Base-by-base conservation (phyloP, 1,140 invertebrate genomes). In the Yoshiicerus persimilis region DNA sequence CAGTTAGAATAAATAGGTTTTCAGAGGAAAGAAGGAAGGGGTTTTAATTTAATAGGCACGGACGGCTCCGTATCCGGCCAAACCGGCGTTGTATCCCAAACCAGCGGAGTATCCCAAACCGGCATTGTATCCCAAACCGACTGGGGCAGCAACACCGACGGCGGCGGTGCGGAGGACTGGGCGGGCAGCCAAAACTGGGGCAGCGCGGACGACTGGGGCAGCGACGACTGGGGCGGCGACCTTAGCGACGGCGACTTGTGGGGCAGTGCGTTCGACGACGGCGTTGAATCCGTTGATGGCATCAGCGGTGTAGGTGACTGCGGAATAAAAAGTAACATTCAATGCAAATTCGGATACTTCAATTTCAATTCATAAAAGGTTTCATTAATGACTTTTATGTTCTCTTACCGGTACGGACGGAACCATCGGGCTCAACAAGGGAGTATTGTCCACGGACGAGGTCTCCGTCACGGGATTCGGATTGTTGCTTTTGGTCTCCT, bases 221-320 rank as follows among this genome's bases (percentile, higher is more conserved):
- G 80, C 80, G 38, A 84, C 80, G 20, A 6, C 41, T 5, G 93
- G 93, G 90, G 95, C 94, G 32, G 66, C n/a, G 9, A 93, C 93
- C 75, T 93, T 93, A 8, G 96, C 94, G 27, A 95, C 92, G 1
- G 95, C 95, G 92, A n/a, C n/a, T n/a, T n/a, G n/a, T n/a, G n/a
- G n/a, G 90, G 95, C 94, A 47, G 66, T 27, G 9, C 93, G 93
- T 77, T 93, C 93, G 9, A 96, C 94, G 27, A 95, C 92, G 1
- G 95, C 95, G 92, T 95, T 94, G 92, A 96, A 95, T 89, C 95
- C 88, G 90, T 94, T 95, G 91, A 96, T 93, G 25, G 95, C 94
- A 91, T 96, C 95, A 87, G 95, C 95, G 41, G 95, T 95, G 92
- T 96, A 96, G 56, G 95, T 94, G 77, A 96, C 95, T n/a, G n/a